Percentiles rank a stretch among this genome's conserved stretches.
Evolutionary conservation across 1,140 invertebrate genomes (phyloP).

Genomic region (Druon quercuslanigerum): DNA sequence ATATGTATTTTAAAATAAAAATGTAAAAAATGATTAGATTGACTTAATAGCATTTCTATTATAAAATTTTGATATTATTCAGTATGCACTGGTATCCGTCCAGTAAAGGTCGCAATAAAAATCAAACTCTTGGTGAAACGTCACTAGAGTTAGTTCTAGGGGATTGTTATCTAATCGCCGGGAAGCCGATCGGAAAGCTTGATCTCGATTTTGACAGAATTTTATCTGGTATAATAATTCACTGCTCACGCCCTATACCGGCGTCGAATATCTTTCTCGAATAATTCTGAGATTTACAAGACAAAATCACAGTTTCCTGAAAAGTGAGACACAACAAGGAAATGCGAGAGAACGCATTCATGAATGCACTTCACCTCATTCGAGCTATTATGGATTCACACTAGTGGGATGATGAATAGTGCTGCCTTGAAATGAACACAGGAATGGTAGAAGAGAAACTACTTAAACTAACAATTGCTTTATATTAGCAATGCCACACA

Average conservation of each 20-base stretch:
- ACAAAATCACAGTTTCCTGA: slow-evolving; percentile 29
- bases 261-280: slow-evolving; percentile 10
- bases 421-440: not conserved
- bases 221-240: slow-evolving; percentile 23
- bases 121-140: slow-evolving; percentile 13
- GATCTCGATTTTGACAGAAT: not conserved
- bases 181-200: slow-evolving; percentile 1
- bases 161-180: slow-evolving; percentile 20
- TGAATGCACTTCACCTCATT: slow-evolving; percentile 30
- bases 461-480: slow-evolving; percentile 28
- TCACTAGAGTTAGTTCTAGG: not conserved
- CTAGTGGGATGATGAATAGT: slow-evolving; percentile 18
- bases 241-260: not conserved
- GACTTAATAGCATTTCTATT: too few relatives aligned
- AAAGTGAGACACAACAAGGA: slow-evolving; percentile 7
- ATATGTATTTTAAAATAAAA: too few relatives aligned
- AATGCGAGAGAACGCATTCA: slow-evolving; percentile 22
- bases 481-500: not conserved
- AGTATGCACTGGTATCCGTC: too few relatives aligned
- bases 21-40: too few relatives aligned
- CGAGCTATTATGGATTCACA: slow-evolving; percentile 12
- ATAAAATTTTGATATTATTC: too few relatives aligned
- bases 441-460: slow-evolving; percentile 6
- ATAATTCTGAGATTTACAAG: slow-evolving; percentile 26
- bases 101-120: not conserved